Conservation (phyloP, 2,888 invertebrate genomes). For the Thecocarcelia acutangulata region DNA sequence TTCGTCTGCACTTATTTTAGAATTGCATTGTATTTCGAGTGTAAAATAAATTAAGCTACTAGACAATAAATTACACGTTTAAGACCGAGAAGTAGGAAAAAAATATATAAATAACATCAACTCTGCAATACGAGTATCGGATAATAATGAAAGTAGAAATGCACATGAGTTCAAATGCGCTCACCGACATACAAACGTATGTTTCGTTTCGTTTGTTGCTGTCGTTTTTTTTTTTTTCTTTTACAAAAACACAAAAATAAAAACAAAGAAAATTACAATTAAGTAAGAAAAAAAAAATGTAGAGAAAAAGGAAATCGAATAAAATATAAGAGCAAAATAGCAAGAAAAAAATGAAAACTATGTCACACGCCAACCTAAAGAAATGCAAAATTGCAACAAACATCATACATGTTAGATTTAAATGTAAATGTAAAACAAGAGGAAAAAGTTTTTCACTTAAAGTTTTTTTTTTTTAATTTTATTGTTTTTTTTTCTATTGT, state of each 20-base stretch:
- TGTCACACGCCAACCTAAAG: slow-evolving; percentile 71
- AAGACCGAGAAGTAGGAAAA: slow-evolving; percentile 6
- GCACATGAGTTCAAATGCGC: slow-evolving; percentile 33
- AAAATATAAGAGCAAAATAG: slow-evolving; percentile 16
- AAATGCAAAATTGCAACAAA: slow-evolving; percentile 35
- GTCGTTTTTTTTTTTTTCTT: not conserved
- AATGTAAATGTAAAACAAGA: slow-evolving; percentile 47
- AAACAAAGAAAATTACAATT: slow-evolving; percentile 41
- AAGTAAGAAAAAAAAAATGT: slow-evolving; percentile 17
- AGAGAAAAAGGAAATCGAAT: slow-evolving; percentile 65
- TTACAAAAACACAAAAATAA: slow-evolving; percentile 13
- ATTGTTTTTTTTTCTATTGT: slow-evolving; percentile 13
- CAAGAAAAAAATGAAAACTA: slow-evolving; percentile 64
- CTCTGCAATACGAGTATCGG: slow-evolving; percentile 1
- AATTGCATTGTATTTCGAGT: slow-evolving; percentile 34
- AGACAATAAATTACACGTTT: slow-evolving; percentile 24
- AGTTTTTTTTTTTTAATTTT: not conserved
- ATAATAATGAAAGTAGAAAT: slow-evolving; percentile 55
- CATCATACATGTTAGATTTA: not conserved
- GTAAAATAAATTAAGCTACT: slow-evolving; percentile 37
- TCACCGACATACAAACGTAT: slow-evolving; percentile 7
- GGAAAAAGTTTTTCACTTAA: slow-evolving; percentile 34
- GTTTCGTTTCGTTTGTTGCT: no score
- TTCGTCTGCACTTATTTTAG: no score
- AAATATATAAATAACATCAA: slow-evolving; percentile 5